Conservation (phyloP, 2,113 vertebrate species). For the Bujurquina vittata region DNA sequence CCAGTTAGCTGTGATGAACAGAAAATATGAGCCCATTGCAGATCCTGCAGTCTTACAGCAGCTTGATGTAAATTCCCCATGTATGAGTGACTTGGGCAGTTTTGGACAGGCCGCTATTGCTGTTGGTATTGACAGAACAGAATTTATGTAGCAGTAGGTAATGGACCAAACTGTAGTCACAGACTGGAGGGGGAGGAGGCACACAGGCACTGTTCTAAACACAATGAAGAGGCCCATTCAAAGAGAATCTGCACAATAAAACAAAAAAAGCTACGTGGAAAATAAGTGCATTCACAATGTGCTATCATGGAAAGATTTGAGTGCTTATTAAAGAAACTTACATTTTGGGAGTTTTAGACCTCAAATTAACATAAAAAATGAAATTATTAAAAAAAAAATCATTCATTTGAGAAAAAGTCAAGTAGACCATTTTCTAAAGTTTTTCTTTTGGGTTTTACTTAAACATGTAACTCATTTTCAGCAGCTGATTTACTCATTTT, state of each 20-base stretch:
- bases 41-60: background rate
- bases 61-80: constrained; percentile 26
- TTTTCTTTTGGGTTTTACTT: background rate
- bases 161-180: background rate
- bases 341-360: background rate
- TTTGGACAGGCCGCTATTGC: constrained; percentile 9
- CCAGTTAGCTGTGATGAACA: constrained; percentile 37
- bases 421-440: background rate
- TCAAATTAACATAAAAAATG: background rate
- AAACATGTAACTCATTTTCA: background rate
- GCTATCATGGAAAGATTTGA: background rate
- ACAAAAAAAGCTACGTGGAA: fast-evolving
- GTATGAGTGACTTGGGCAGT: constrained; percentile 30
- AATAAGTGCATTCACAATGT: background rate
- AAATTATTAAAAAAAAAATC: background rate
- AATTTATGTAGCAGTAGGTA: constrained; percentile 25
- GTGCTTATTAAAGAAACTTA: background rate
- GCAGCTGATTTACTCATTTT: background rate
- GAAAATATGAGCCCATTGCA: constrained; percentile 33
- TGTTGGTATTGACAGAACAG: constrained; percentile 24
- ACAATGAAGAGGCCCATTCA: background rate
- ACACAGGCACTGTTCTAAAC: background rate
- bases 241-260: background rate
- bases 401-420: background rate
- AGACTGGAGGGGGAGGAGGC: background rate